Conservation (phyloP, 1,140 invertebrate species). For the Nephila pilipes region DNA sequence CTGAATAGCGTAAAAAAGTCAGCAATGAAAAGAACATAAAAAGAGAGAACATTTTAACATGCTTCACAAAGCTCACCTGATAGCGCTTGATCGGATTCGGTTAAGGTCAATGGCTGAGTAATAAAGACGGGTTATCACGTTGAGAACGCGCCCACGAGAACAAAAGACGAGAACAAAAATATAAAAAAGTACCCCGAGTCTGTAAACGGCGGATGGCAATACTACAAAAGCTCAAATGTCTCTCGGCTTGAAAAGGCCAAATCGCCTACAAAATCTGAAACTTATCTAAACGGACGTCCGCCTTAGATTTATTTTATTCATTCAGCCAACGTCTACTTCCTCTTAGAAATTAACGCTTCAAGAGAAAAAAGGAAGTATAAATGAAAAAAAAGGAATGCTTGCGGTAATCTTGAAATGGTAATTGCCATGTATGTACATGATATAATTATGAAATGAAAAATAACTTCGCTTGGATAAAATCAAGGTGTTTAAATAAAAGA, state of each 20-base stretch:
- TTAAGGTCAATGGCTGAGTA: conserved; percentile 48
- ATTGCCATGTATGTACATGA: neutral
- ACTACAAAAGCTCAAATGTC: conserved; percentile 24
- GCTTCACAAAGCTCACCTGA: conserved; percentile 54
- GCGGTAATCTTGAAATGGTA: conserved; percentile 9
- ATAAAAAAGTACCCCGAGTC: neutral
- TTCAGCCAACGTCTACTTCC: neutral
- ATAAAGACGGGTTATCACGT: conserved; percentile 39
- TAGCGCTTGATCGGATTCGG: conserved; percentile 26
- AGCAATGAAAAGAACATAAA: neutral
- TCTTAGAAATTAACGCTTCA: conserved; percentile 7
- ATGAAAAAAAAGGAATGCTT: neutral
- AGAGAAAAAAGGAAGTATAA: neutral
- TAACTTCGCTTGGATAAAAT: neutral
- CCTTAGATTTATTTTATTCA: conserved; percentile 35
- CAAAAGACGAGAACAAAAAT: conserved; percentile 51
- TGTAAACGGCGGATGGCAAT: conserved; percentile 14
- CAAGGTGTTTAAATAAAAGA: neutral
- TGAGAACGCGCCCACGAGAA: conserved; percentile 37
- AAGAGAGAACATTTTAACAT: conserved; percentile 5
- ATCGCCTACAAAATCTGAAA: conserved; percentile 43
- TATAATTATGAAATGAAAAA: neutral
- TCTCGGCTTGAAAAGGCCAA: conserved; percentile 1
- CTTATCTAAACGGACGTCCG: conserved; percentile 63
- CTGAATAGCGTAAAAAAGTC: neutral